Conservation (phyloP, 2,797 vertebrate genomes). For the Protosalanx chinensis region DNA sequence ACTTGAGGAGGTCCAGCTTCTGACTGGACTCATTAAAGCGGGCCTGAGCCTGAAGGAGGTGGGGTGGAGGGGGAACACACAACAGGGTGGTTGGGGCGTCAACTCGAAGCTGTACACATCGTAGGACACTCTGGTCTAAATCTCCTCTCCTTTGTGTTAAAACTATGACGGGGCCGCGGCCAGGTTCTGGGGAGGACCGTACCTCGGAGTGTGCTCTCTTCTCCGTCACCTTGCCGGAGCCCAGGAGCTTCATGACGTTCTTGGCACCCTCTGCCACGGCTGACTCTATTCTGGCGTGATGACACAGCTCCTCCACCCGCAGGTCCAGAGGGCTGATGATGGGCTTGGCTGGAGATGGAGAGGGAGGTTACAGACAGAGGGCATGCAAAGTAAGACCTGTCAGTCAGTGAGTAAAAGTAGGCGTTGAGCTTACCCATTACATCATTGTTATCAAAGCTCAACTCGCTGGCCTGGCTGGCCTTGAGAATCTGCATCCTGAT, state of each 20-base stretch:
- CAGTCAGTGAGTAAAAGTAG: neutral
- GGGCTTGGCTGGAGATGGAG: constrained; percentile 78
- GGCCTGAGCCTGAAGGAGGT: constrained; percentile 82
- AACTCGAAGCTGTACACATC: too few relatives aligned
- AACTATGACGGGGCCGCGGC: too few relatives aligned
- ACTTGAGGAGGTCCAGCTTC: constrained; percentile 91
- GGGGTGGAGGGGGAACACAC: neutral
- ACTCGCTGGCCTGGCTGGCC: constrained; percentile 90
- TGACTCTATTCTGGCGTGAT: constrained; percentile 96
- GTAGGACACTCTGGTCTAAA: neutral
- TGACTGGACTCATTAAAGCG: constrained; percentile 96
- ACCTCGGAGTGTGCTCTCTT: constrained; percentile 96
- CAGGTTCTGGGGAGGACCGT: constrained; percentile 38
- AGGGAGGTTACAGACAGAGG: neutral
- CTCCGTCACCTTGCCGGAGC: constrained; percentile 92
- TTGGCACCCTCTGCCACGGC: constrained; percentile 97
- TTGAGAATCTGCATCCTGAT: constrained; percentile 99
- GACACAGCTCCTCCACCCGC: constrained; percentile 93
- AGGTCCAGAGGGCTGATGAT: constrained; percentile 94
- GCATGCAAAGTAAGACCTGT: too few relatives aligned
- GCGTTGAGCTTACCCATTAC: constrained; percentile 63
- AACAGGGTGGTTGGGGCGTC: neutral
- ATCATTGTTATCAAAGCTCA: constrained; percentile 92
- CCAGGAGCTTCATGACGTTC: constrained; percentile 96
- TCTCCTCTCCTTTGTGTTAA: too few relatives aligned